Evolutionary conservation across 2,888 invertebrate species (phyloP), one percentile per base, ranked within the genome.

Genomic region (Hemicrepidius hirtus): DNA sequence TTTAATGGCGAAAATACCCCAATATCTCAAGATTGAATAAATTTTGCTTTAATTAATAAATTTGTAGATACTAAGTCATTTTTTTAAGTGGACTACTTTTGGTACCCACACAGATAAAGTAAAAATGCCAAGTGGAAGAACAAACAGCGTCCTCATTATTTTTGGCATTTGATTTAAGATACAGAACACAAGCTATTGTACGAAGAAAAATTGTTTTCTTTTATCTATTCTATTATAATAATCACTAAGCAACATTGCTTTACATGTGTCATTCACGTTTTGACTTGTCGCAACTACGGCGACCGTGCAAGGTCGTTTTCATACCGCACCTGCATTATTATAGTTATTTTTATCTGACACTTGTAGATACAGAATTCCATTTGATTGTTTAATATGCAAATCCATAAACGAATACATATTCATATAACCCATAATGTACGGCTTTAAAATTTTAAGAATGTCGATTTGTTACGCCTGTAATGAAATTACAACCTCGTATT

Each of bases 331-430:
- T 77, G 77, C 76, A 76, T 77, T 76, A 70, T 72, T 67, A 57
- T 18, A 9, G 67, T 62, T 62, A 70, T 77, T 77, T 77, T 77
- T 76, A 75, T 75, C 73, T 74, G 59, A 64, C 75, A 68, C 75
- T 74, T 74, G 75, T 75, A 57, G 35, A 40, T 74, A 71, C 46
- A 20, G 62, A 75, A 78, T 78, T 78, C 78, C 76, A 68, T 28
- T 66, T 69, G 75, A 78, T 78, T 78, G 78, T 78, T 78, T 78
- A 78, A 76, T 78, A 78, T 78, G 77, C 70, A 77, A 78, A 78
- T 77, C 18, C 12, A 21, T 12, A 7, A 32, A 10, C 18, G 37
- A 37, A 35, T 37, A 37, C 35, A 57, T 57, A 57, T 57, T 57
- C 57, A 57, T 40, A 16, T 32, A 37, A 21, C 37, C 37, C 18